A percentile compares a stretch with the other conserved stretches of the same genome.
Conservation (phyloP, 2,888 invertebrate species). For the Steinernema scapterisci region DNA sequence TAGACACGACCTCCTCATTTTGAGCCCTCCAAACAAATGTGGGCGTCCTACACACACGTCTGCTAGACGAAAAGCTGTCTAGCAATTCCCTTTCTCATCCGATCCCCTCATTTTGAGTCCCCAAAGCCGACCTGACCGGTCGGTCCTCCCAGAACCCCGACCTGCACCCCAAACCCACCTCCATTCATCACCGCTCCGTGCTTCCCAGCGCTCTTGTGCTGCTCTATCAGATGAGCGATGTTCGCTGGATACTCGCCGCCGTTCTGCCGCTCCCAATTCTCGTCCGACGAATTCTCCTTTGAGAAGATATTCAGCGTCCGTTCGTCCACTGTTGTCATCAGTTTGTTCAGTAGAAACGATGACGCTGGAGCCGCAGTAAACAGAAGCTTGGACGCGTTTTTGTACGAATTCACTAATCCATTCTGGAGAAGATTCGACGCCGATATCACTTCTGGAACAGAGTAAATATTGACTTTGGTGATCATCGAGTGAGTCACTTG, state of each 20-base stretch:
- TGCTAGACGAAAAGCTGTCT: too few relatives aligned
- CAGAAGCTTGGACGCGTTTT: conserved; percentile 30
- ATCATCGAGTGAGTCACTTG: background rate
- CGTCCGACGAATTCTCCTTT: conserved; percentile 2
- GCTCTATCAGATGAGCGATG: conserved; percentile 17
- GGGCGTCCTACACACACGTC: too few relatives aligned
- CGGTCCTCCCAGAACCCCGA: too few relatives aligned
- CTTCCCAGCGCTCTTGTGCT: background rate
- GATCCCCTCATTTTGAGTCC: too few relatives aligned
- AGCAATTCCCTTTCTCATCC: too few relatives aligned
- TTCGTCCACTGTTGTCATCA: conserved; percentile 19
- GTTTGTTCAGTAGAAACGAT: background rate
- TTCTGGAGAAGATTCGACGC: conserved; percentile 27
- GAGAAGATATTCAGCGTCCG: conserved; percentile 16
- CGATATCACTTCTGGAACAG: background rate
- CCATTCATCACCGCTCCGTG: background rate
- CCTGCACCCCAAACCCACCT: background rate
- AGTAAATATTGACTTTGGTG: background rate
- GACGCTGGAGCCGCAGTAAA: conserved; percentile 14
- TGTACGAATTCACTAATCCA: conserved; percentile 17
- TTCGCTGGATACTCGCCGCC: conserved; percentile 6
- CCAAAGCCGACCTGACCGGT: too few relatives aligned
- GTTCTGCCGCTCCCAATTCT: background rate
- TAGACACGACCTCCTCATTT: too few relatives aligned
- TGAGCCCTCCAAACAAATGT: too few relatives aligned